These are phyloP conservation scores for Amblyraja radiata DNA, from an alignment of 2,797 vertebrate genomes.

Conservation along the genomic window DNA sequence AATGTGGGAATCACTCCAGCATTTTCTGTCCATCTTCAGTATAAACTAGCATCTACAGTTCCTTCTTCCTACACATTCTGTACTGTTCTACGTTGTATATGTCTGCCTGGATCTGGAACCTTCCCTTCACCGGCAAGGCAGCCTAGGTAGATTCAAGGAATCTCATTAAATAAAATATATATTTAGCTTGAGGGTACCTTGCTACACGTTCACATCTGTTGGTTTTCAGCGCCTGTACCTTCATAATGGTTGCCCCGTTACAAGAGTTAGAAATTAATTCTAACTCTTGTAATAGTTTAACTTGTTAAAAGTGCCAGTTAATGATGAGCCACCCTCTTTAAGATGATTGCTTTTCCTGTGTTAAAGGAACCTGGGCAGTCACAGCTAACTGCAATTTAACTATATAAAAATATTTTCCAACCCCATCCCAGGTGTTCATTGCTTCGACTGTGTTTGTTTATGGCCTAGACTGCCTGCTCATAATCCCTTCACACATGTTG, in stretches of 20 bases:
- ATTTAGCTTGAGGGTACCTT: not conserved
- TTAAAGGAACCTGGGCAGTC: not conserved
- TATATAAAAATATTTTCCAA: not conserved
- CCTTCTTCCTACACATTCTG: too few species aligned
- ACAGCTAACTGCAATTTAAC: not conserved
- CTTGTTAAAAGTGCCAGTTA: constrained; percentile 11
- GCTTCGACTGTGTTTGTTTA: not conserved
- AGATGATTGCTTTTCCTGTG: constrained; percentile 17
- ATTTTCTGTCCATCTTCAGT: too few species aligned
- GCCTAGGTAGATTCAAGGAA: not conserved
- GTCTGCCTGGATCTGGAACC: not conserved
- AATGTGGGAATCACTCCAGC: too few species aligned
- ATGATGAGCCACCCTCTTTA: not conserved
- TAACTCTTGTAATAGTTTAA: not conserved
- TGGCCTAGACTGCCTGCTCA: not conserved
- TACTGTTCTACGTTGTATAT: not conserved
- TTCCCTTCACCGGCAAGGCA: not conserved
- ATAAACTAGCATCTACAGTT: too few species aligned
- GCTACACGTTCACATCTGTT: not conserved
- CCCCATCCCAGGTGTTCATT: not conserved
- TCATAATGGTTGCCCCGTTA: not conserved
- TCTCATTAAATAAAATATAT: not conserved
- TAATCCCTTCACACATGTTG: not conserved
- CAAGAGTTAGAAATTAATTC: not conserved
- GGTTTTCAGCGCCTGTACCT: not conserved